A percentile compares a stretch with the other conserved stretches of the same genome.
Conservation (phyloP, 1,140 invertebrate genomes). For the Diorhabda elongata region DNA sequence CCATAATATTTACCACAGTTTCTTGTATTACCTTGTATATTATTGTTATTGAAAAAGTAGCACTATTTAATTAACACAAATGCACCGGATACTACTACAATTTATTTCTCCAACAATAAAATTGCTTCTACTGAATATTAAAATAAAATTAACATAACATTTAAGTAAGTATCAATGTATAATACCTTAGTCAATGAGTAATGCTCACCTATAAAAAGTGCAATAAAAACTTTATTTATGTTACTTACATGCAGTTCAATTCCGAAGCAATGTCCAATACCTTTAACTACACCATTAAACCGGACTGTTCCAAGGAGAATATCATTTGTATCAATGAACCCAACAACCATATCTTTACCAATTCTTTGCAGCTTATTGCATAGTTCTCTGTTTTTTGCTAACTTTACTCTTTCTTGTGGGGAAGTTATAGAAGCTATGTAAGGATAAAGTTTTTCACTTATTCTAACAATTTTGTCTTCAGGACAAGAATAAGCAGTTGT, state of each 20-base stretch:
- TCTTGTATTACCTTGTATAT: too few relatives aligned
- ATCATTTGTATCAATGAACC: slow-evolving; percentile 40
- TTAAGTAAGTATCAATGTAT: too few relatives aligned
- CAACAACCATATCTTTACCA: slow-evolving; percentile 41
- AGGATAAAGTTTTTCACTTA: slow-evolving; percentile 46
- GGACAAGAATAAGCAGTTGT: slow-evolving; percentile 31
- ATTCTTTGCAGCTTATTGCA: slow-evolving; percentile 48
- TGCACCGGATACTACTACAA: too few relatives aligned
- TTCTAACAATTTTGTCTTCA: slow-evolving; percentile 25
- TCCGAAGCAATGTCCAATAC: slow-evolving; percentile 55
- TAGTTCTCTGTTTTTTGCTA: slow-evolving; percentile 48
- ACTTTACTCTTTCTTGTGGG: slow-evolving; percentile 49
- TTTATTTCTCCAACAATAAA: neutral
- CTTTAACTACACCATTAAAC: slow-evolving; percentile 52
- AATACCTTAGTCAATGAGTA: too few relatives aligned
- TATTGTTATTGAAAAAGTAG: too few relatives aligned
- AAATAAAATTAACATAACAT: too few relatives aligned
- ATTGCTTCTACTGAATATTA: neutral
- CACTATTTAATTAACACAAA: too few relatives aligned
- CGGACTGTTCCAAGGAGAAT: slow-evolving; percentile 48
- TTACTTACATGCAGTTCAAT: slow-evolving; percentile 54
- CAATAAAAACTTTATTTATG: neutral
- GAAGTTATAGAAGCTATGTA: slow-evolving; percentile 50
- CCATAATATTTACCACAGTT: too few relatives aligned
- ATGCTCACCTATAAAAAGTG: too few relatives aligned